Evolutionary conservation across 92 coral and sea anemone species (phyloP).

Genomic region (Zoanthus solanderi): DNA sequence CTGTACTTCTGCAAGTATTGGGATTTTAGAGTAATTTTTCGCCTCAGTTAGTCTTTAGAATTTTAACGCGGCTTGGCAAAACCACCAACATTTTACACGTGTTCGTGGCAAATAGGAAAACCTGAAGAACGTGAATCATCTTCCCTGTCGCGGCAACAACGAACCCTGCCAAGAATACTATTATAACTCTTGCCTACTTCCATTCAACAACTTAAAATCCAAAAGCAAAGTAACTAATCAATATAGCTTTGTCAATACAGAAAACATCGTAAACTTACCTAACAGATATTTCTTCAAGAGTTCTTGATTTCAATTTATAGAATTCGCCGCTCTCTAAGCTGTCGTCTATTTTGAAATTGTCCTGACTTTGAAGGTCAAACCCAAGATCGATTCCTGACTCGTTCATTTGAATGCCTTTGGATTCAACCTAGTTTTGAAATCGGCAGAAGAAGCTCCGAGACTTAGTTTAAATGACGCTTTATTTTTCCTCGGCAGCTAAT

Average conservation of each 20-base stretch:
- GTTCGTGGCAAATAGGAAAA: slow-evolving; percentile 29
- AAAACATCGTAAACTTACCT: slow-evolving; percentile 61
- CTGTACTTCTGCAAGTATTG: not conserved
- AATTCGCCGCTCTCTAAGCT: slow-evolving; percentile 64
- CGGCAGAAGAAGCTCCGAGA: slow-evolving; percentile 22
- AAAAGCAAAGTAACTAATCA: not conserved
- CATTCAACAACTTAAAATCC: not conserved
- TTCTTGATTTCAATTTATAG: slow-evolving; percentile 85
- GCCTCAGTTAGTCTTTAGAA: not conserved
- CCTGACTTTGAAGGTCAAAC: slow-evolving; percentile 89
- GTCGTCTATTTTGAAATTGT: slow-evolving; percentile 72
- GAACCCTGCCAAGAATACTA: not conserved
- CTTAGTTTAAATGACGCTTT: not conserved
- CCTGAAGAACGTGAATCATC: slow-evolving; percentile 7
- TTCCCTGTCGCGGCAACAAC: not conserved
- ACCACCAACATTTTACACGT: slow-evolving; percentile 23
- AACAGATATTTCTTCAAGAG: slow-evolving; percentile 62
- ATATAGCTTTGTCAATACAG: not conserved
- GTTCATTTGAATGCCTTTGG: slow-evolving; percentile 92
- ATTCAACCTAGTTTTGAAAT: slow-evolving; percentile 32
- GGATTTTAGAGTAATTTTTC: not conserved
- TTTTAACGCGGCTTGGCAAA: not conserved
- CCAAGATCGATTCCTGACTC: slow-evolving; percentile 99
- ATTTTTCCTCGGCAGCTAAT: slow-evolving; percentile 5
- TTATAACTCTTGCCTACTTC: not conserved